A percentile compares a stretch with the other conserved stretches of the same genome.
Evolutionary conservation across 2,888 invertebrate species (phyloP).

Genomic region (Nomada goodeniana): DNA sequence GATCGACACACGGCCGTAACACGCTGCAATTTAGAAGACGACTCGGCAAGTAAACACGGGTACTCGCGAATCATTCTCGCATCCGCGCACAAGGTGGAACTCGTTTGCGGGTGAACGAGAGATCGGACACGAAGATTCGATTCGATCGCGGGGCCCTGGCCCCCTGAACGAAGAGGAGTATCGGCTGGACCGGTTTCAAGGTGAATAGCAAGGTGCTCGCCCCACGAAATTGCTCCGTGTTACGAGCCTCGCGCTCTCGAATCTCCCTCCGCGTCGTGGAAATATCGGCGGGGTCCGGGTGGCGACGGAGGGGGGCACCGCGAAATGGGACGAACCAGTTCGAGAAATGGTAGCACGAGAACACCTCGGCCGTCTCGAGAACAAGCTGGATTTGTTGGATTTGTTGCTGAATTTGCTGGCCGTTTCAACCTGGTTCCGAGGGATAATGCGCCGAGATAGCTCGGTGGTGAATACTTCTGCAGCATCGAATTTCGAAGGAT

Average conservation of each 20-base stretch:
- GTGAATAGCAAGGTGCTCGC: slow-evolving; percentile 71
- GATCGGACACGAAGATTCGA: slow-evolving; percentile 72
- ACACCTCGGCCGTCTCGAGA: neutral
- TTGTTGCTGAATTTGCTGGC: neutral
- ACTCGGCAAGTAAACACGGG: slow-evolving; percentile 72
- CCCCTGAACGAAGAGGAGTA: slow-evolving; percentile 51
- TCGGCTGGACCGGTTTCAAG: slow-evolving; percentile 73
- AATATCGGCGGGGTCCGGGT: slow-evolving; percentile 11
- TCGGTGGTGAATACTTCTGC: neutral
- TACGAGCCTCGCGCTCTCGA: slow-evolving; percentile 50
- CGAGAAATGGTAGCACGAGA: slow-evolving; percentile 4
- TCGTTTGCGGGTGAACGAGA: slow-evolving; percentile 73
- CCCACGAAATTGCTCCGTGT: slow-evolving; percentile 68
- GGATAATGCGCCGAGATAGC: no score
- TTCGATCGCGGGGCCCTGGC: slow-evolving; percentile 60
- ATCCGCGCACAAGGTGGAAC: slow-evolving; percentile 69
- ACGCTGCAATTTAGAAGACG: slow-evolving; percentile 74
- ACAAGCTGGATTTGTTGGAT: neutral
- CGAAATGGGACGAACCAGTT: slow-evolving; percentile 23
- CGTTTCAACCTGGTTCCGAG: neutral
- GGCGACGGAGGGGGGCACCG: slow-evolving; percentile 33
- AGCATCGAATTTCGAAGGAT: no score
- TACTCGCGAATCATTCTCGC: slow-evolving; percentile 72
- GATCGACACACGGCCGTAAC: slow-evolving; percentile 70
- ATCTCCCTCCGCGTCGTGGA: slow-evolving; percentile 36